Evolutionary conservation across 2,113 vertebrate species (phyloP), one percentile per base, ranked within the genome.

Genomic region (Rhombomys opimus): DNA sequence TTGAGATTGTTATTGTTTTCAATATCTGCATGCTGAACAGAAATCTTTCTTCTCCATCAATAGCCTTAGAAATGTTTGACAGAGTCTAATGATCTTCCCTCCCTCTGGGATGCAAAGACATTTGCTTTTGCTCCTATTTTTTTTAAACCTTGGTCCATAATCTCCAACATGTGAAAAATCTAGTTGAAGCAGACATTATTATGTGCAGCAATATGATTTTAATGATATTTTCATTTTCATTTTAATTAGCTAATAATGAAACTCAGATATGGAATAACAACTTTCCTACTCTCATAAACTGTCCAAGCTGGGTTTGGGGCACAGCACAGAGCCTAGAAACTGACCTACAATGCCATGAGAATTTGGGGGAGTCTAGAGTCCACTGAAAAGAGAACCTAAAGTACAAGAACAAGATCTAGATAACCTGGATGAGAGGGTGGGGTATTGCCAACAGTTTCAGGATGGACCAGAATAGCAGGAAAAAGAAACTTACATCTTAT

Each of bases 1-100:
- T 96, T 87, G 96, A 91, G 94, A 87, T 63, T 86, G 52, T 95
- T 96, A 96, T 91, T 95, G 91, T 91, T 93, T 96, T 96, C 96
- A 97, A 50, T 92, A 82, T 82, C 41, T 87, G 73, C 94, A 38
- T 78, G 96, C 97, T 96, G 94, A 95, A 93, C 32, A 92, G 75
- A 78, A 92, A 67, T 95, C 76, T 95, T 89, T 70, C 90, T 93
- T 68, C 78, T 87, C 73, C 84, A 92, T 93, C 88, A 89, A 77
- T 91, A 96, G 81, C 78, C 67, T 91, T 22, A 86, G 77, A 61
- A 77, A 84, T 89, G 50, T 90, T 52, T 35, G 41, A 77, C 23
- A 68, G n/a, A 63, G 15, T 61, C 84, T 89, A 73, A 90, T 59
- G 67, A 57, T 97, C 35, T 91, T 65, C 57, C 15, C 65, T 54